Percentiles rank a stretch among this genome's conserved stretches.
These are phyloP conservation scores for Scolanthus callimorphus DNA, from an alignment of 92 coral and sea anemone genomes.

Conservation along the genomic window DNA sequence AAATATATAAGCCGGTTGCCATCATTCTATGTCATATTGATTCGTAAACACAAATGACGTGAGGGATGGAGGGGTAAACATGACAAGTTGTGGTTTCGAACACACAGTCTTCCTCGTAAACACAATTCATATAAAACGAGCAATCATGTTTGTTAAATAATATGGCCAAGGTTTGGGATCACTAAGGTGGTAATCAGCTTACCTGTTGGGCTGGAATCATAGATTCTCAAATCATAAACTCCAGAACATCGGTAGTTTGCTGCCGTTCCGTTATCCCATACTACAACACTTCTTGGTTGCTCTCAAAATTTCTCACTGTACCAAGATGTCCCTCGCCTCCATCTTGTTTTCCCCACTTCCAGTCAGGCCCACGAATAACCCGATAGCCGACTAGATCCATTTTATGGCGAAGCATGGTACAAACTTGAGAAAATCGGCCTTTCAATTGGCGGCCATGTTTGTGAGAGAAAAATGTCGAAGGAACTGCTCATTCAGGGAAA, in stretches of 20 bases:
- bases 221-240: conserved; percentile 78
- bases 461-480: too few species aligned
- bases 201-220: conserved; percentile 96
- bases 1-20: too few species aligned
- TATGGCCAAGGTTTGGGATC: too few species aligned
- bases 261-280: conserved; percentile 99
- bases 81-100: too few species aligned
- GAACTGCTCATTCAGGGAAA: too few species aligned
- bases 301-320: conserved; percentile 94
- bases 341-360: conserved; percentile 99
- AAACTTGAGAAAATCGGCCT: not conserved
- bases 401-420: not conserved
- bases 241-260: conserved; percentile 98
- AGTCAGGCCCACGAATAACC: conserved; percentile 98
- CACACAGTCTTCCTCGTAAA: too few species aligned
- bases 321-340: conserved; percentile 99
- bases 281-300: conserved; percentile 99
- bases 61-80: too few species aligned
- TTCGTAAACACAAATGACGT: too few species aligned
- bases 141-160: too few species aligned
- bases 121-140: too few species aligned
- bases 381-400: conserved; percentile 98
- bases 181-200: too few species aligned
- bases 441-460: not conserved
- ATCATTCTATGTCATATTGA: too few species aligned